A percentile compares a stretch with the other conserved stretches of the same genome.
These are phyloP conservation scores for Engystomops pustulosus DNA, from an alignment of 2,113 vertebrate genomes.

Conservation along the genomic window DNA sequence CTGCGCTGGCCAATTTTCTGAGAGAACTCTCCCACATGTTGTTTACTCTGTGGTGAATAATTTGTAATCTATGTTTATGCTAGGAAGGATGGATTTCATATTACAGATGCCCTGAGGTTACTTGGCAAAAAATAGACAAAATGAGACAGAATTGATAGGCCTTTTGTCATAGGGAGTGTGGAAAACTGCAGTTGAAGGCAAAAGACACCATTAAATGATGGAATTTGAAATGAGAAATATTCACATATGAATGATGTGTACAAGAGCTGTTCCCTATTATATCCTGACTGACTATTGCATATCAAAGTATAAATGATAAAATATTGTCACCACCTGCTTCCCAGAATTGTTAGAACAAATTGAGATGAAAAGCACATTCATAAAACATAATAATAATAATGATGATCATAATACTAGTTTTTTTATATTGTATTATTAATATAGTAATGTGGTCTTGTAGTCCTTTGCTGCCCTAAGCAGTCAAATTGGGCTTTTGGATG, in stretches of 20 bases:
- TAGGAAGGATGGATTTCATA: slow-evolving; percentile 26
- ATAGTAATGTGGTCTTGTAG: too few species aligned
- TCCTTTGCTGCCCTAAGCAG: too few species aligned
- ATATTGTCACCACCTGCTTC: neutral
- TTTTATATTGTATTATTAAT: too few species aligned
- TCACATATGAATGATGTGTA: neutral
- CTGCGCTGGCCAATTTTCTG: neutral
- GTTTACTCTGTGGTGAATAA: slow-evolving; percentile 21
- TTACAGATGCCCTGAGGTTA: slow-evolving; percentile 17
- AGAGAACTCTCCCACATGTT: neutral
- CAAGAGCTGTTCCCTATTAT: neutral
- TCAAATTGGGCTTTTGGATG: too few species aligned
- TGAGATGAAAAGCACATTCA: neutral
- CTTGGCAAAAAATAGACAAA: slow-evolving; percentile 6
- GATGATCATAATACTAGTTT: too few species aligned
- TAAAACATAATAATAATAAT: neutral
- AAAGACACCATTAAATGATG: neutral
- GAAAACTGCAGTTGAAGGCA: neutral
- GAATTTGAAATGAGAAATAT: neutral
- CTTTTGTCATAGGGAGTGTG: slow-evolving; percentile 3
- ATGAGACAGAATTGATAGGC: slow-evolving; percentile 13
- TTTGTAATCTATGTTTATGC: slow-evolving; percentile 12
- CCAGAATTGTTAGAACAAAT: neutral
- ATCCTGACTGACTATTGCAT: neutral
- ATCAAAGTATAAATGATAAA: neutral